These are phyloP conservation scores for Drosophila orena DNA, from an alignment of 1,140 invertebrate genomes.

Conservation along the genomic window DNA sequence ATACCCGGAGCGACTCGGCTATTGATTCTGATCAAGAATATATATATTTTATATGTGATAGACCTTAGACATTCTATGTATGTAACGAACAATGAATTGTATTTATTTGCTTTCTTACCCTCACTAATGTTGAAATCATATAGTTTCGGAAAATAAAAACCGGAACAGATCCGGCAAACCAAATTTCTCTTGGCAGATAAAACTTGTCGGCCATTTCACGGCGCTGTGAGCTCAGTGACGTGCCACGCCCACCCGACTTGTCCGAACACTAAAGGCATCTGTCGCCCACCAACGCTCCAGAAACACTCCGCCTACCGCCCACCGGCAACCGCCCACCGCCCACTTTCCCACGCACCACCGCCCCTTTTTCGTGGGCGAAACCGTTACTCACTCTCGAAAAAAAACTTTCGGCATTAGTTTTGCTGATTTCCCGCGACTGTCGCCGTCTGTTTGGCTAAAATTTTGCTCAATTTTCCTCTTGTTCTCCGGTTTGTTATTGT, in stretches of 20 bases:
- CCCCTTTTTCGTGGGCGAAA: background rate
- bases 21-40: too few species aligned
- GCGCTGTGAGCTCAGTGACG: constrained; percentile 52
- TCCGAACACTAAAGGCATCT: constrained; percentile 57
- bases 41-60: too few species aligned
- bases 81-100: too few species aligned
- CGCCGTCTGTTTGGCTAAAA: constrained; percentile 34
- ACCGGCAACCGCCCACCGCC: constrained; percentile 3
- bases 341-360: background rate
- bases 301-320: background rate
- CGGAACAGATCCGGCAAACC: constrained; percentile 27
- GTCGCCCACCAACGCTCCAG: background rate
- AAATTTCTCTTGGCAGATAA: constrained; percentile 54
- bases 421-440: constrained; percentile 67
- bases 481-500: constrained; percentile 27
- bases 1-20: too few species aligned
- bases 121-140: too few species aligned
- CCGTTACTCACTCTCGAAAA: background rate
- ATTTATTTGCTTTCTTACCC: too few species aligned
- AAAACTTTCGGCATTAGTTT: constrained; percentile 72
- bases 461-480: constrained; percentile 44
- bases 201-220: constrained; percentile 74
- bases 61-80: too few species aligned
- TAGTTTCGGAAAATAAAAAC: constrained; percentile 15
- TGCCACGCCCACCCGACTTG: constrained; percentile 41